Conservation (phyloP, 1,140 invertebrate species). For the Pemphigus obesinymphae region DNA sequence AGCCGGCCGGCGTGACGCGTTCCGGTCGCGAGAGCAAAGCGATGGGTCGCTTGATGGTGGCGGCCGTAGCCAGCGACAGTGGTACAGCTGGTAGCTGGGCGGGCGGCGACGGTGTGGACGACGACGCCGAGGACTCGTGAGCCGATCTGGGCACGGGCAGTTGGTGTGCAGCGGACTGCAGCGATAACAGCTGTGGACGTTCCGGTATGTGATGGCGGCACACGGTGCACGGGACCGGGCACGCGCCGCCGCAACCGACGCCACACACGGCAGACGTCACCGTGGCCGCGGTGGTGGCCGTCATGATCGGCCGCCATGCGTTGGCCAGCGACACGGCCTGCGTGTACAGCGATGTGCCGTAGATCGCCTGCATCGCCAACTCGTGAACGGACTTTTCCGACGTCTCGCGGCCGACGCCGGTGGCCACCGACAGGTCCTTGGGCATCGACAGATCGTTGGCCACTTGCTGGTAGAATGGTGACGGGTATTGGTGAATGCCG, state of each 20-base stretch:
- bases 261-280: conserved; percentile 31
- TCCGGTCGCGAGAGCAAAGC: conserved; percentile 46
- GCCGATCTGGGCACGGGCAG: conserved; percentile 42
- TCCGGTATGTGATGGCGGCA: conserved; percentile 52
- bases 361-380: conserved; percentile 58
- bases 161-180: conserved; percentile 49
- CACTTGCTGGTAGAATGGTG: conserved; percentile 52
- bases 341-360: conserved; percentile 56
- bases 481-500: background rate
- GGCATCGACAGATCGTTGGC: conserved; percentile 53
- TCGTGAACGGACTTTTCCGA: conserved; percentile 58
- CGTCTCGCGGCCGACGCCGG: conserved; percentile 57
- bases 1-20: conserved; percentile 45
- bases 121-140: conserved; percentile 44
- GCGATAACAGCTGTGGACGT: background rate
- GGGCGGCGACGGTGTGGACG: conserved; percentile 48
- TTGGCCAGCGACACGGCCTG: conserved; percentile 51
- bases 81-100: conserved; percentile 42
- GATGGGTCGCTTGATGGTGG: conserved; percentile 47
- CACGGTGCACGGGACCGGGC: conserved; percentile 48
- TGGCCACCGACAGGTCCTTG: conserved; percentile 51
- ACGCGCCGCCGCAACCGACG: conserved; percentile 48
- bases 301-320: conserved; percentile 54
- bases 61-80: background rate
- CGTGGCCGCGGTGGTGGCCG: conserved; percentile 33